A percentile compares a stretch with the other conserved stretches of the same genome.
Evolutionary conservation across 64 coral and sea anemone genomes (phyloP).

Genomic region (Stylophora pistillata): DNA sequence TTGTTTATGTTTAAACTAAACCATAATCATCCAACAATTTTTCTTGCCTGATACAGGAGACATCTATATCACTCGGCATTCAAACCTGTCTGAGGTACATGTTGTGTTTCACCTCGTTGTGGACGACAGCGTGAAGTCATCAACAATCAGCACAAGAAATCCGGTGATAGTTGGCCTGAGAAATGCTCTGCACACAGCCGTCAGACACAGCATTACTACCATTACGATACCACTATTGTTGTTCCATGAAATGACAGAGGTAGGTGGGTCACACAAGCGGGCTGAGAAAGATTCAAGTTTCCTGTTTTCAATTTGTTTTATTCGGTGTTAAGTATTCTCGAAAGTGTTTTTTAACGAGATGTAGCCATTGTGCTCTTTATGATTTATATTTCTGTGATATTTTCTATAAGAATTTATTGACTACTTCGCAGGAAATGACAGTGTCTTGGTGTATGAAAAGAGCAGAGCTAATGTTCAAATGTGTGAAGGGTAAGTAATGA

Average conservation of each 20-base stretch:
- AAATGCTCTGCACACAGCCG: slow-evolving; percentile 85
- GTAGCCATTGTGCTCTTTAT: neutral
- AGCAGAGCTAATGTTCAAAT: slow-evolving; percentile 92
- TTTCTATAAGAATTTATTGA: neutral
- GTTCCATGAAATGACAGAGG: slow-evolving; percentile 97
- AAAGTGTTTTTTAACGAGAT: neutral
- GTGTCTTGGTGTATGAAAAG: slow-evolving; percentile 92
- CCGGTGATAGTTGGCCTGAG: slow-evolving; percentile 81
- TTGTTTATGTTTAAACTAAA: too few species aligned
- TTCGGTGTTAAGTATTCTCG: too few species aligned
- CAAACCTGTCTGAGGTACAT: slow-evolving; percentile 88
- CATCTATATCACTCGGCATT: slow-evolving; percentile 94
- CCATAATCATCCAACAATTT: too few species aligned
- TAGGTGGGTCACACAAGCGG: neutral
- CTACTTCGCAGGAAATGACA: slow-evolving; percentile 82
- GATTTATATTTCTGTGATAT: neutral
- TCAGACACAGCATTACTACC: slow-evolving; percentile 87
- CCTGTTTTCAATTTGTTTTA: neutral
- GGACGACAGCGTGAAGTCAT: slow-evolving; percentile 80
- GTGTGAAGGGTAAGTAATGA: slow-evolving; percentile 77
- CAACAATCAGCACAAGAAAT: slow-evolving; percentile 76
- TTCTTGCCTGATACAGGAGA: slow-evolving; percentile 63
- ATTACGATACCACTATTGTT: slow-evolving; percentile 91
- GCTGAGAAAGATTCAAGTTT: neutral
- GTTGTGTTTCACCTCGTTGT: slow-evolving; percentile 96